Evolutionary conservation across 2,797 vertebrate species (phyloP).

Genomic region (Sebastes umbrosus): DNA sequence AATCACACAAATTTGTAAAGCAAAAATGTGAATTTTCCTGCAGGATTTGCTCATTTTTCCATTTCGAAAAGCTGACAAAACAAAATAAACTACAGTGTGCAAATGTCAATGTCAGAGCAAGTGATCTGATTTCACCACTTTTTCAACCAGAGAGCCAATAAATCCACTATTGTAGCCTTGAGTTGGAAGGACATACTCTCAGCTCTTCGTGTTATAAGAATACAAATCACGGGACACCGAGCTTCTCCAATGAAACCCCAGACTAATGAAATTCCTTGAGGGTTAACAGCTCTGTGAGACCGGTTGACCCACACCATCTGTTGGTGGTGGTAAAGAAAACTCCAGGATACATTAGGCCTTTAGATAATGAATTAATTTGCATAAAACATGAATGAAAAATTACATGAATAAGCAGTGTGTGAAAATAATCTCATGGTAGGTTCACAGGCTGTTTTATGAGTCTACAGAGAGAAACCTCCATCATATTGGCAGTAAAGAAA

Average conservation of each 20-base stretch:
- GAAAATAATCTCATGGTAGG: not conserved
- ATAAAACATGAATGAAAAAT: conserved; percentile 11
- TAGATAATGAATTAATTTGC: conserved; percentile 31
- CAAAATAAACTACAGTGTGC: no score
- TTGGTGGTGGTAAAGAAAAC: not conserved
- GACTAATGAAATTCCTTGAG: conserved; percentile 42
- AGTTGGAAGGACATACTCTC: not conserved
- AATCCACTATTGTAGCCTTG: not conserved
- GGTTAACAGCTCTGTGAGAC: conserved; percentile 8
- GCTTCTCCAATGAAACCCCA: not conserved
- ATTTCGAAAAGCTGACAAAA: no score
- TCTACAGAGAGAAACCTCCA: not conserved
- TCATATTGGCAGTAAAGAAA: not conserved
- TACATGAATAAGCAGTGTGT: not conserved
- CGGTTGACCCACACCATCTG: conserved; percentile 19
- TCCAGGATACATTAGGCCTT: not conserved
- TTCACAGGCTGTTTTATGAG: not conserved
- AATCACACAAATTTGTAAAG: no score
- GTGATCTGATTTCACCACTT: not conserved
- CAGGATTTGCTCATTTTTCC: no score
- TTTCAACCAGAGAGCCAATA: not conserved
- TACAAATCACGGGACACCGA: not conserved
- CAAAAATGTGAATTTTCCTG: no score
- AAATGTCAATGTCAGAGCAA: not conserved
- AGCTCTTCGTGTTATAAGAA: not conserved